Evolutionary conservation across 2,888 invertebrate genomes (phyloP).

Genomic region (Eremobia ochroleuca): DNA sequence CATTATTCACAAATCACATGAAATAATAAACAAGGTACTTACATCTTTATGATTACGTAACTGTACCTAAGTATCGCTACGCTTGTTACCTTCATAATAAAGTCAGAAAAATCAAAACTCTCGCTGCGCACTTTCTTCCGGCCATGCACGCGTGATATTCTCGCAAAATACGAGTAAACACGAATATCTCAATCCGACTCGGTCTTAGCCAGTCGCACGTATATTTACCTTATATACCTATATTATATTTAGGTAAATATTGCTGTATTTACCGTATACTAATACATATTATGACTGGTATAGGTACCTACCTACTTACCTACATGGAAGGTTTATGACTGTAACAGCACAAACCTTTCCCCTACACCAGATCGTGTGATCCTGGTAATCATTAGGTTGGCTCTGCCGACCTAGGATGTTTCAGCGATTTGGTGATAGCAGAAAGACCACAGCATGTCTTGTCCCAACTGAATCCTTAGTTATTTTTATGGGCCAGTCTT

Average conservation of each 20-base stretch:
- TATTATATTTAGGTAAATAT: constrained; percentile 3
- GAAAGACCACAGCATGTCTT: background rate
- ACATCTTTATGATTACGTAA: background rate
- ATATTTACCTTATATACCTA: constrained; percentile 34
- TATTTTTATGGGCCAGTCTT: background rate
- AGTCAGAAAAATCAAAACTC: constrained; percentile 7
- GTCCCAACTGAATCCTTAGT: background rate
- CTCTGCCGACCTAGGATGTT: background rate
- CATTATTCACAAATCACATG: background rate
- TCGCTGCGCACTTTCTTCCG: constrained; percentile 68
- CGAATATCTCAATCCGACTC: constrained; percentile 78
- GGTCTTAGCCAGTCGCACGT: constrained; percentile 66
- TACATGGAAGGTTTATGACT: background rate
- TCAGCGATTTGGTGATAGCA: background rate
- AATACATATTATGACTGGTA: background rate
- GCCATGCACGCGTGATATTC: constrained; percentile 69
- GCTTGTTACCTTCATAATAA: constrained; percentile 22
- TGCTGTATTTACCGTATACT: constrained; percentile 12
- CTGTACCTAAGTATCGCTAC: constrained; percentile 4
- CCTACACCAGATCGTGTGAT: background rate
- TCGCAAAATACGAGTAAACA: constrained; percentile 82
- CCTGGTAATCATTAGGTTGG: background rate
- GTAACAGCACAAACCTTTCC: background rate
- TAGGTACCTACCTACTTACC: background rate
- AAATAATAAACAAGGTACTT: background rate